Conservation (phyloP, 1,140 invertebrate genomes). For the Gonatopus flavifemur region DNA sequence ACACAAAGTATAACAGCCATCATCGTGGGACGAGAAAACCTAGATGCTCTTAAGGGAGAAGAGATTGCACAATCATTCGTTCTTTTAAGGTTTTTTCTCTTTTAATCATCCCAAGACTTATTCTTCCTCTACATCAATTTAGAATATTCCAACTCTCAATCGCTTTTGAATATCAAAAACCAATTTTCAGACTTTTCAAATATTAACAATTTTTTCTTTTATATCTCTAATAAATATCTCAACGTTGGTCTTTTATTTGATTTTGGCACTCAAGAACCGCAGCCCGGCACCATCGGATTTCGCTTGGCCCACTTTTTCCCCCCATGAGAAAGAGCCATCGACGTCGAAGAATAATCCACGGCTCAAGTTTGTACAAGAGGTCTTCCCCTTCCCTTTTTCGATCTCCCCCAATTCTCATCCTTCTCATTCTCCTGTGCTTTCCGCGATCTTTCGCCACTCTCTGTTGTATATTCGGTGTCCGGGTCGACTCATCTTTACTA, state of each 20-base stretch:
- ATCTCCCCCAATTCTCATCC: too few species aligned
- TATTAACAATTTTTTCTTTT: not conserved
- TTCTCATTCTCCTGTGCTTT: too few species aligned
- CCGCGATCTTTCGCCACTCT: not conserved
- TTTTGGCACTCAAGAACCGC: too few species aligned
- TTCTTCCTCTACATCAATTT: too few species aligned
- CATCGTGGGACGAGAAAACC: not conserved
- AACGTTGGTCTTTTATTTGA: too few species aligned
- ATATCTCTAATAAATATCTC: not conserved
- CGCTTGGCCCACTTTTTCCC: not conserved
- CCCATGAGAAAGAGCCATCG: not conserved
- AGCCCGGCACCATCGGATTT: not conserved
- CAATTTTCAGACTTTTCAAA: too few species aligned
- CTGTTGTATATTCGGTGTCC: not conserved
- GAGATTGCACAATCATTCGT: slow-evolving; percentile 29
- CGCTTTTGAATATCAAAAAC: not conserved
- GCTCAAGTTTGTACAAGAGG: too few species aligned
- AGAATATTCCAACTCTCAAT: not conserved
- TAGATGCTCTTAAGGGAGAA: not conserved
- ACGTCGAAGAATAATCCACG: too few species aligned
- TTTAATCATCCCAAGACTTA: too few species aligned
- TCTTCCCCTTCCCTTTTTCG: too few species aligned
- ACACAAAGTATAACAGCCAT: too few species aligned
- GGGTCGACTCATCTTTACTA: slow-evolving; percentile 23
- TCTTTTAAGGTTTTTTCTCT: slow-evolving; percentile 15